A percentile compares a stretch with the other conserved stretches of the same genome.
Evolutionary conservation across 2,797 vertebrate species (phyloP).

Genomic region (Poecilia wingei): DNA sequence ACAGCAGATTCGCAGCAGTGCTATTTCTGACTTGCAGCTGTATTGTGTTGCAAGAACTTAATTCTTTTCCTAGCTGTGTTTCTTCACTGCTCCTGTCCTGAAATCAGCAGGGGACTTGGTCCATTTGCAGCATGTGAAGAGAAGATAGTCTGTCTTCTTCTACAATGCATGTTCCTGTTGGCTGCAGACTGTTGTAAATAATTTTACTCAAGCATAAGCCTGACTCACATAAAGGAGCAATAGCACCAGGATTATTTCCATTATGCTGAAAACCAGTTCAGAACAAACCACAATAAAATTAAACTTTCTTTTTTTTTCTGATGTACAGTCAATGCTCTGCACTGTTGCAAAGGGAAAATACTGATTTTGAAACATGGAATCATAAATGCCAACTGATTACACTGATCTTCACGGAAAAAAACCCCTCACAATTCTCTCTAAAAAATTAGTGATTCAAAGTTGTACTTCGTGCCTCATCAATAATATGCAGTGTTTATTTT

Average conservation of each 20-base stretch:
- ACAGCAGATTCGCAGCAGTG: not conserved
- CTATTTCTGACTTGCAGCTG: not conserved
- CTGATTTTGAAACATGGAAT: not conserved
- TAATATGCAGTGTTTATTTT: not conserved
- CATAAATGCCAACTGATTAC: not conserved
- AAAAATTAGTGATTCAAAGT: not conserved
- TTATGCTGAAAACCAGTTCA: not conserved
- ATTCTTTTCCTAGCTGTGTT: conserved; percentile 1
- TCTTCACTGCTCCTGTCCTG: conserved; percentile 8
- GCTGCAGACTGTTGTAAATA: not conserved
- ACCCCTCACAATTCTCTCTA: not conserved
- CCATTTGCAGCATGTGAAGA: conserved; percentile 3
- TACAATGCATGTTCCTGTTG: not conserved
- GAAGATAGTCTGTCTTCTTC: conserved; percentile 6
- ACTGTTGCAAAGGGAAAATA: not conserved
- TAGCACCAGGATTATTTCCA: not conserved
- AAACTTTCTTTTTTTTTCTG: not conserved
- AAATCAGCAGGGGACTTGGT: conserved; percentile 9
- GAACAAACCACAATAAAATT: not conserved
- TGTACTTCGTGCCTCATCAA: not conserved
- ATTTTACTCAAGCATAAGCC: not conserved
- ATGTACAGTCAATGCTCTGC: too few relatives aligned
- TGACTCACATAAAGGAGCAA: not conserved
- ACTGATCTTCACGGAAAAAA: not conserved
- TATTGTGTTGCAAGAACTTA: conserved; percentile 5